A percentile compares a stretch with the other conserved stretches of the same genome.
phyloP scores from a whole-genome alignment of 2,113 vertebrate species.

The Poeciliopsis occidentalis region DNA sequence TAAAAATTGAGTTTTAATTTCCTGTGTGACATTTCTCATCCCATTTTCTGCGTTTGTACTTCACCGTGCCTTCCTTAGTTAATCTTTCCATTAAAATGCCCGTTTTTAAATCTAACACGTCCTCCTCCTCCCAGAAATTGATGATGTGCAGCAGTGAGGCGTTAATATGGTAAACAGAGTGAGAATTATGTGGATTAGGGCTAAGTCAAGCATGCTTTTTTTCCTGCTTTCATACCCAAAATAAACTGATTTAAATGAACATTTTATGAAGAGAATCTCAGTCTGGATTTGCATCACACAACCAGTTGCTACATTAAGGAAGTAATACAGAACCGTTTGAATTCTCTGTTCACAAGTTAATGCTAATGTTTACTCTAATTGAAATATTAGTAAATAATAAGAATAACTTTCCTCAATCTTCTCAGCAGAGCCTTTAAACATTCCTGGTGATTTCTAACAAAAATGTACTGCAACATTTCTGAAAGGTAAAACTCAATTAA shows the following conservation, averaged over 20 bases:
- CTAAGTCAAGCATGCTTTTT: slow-evolving; percentile 19
- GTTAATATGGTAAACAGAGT: slow-evolving; percentile 37
- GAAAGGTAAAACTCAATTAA: background rate
- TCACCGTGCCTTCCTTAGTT: slow-evolving; percentile 6
- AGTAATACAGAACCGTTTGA: background rate
- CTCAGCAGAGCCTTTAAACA: background rate
- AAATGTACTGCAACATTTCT: no score
- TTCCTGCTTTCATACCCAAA: slow-evolving; percentile 9
- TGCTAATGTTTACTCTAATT: background rate
- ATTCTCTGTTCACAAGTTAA: background rate
- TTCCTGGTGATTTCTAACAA: background rate
- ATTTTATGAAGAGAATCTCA: background rate
- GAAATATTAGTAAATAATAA: background rate
- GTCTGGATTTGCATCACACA: background rate
- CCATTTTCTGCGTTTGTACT: slow-evolving; percentile 43
- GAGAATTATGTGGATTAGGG: slow-evolving; percentile 32
- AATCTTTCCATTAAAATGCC: slow-evolving; percentile 35
- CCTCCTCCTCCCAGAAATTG: slow-evolving; percentile 7
- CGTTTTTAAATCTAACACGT: slow-evolving; percentile 28
- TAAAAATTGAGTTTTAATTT: slow-evolving; percentile 51
- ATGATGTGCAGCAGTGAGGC: slow-evolving; percentile 20
- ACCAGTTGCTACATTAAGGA: background rate
- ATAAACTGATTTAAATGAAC: slow-evolving; percentile 26
- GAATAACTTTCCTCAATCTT: background rate
- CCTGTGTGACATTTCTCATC: slow-evolving; percentile 54